A percentile compares a stretch with the other conserved stretches of the same genome.
Evolutionary conservation across 1,140 invertebrate species (phyloP).

Genomic region (Calephelis nemesis): DNA sequence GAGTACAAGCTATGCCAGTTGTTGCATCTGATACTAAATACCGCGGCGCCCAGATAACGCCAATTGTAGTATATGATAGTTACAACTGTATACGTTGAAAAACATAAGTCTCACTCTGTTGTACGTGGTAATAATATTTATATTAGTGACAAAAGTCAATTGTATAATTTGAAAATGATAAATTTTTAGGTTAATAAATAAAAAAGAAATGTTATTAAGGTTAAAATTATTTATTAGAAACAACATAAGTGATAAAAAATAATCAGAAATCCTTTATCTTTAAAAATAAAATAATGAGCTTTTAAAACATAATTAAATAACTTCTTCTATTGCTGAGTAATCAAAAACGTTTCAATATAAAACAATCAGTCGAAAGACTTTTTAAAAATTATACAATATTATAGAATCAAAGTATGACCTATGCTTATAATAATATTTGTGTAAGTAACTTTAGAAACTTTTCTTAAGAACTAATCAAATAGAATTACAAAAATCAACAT

Average conservation of each 20-base stretch:
- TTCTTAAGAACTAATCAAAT: not conserved
- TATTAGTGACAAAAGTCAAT: not conserved
- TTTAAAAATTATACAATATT: too few species aligned
- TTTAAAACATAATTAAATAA: too few species aligned
- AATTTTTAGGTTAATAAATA: not conserved
- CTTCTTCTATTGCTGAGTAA: too few species aligned
- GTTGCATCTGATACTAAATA: not conserved
- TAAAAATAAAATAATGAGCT: too few species aligned
- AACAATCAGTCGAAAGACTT: too few species aligned
- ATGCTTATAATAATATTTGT: not conserved
- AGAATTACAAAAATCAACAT: not conserved
- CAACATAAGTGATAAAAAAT: too few species aligned
- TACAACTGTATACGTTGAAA: not conserved
- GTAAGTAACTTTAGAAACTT: not conserved
- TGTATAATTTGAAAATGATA: not conserved
- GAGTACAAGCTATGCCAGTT: not conserved
- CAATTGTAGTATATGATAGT: slow-evolving; percentile 6
- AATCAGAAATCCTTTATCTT: too few species aligned
- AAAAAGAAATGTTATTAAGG: not conserved
- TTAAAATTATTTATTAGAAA: too few species aligned
- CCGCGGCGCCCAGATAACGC: not conserved
- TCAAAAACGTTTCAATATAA: too few species aligned
- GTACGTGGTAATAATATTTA: not conserved
- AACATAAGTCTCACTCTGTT: not conserved
- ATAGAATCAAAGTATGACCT: not conserved